phyloP scores from a whole-genome alignment of 2,888 invertebrate species.

The Hoplodrina blanda region DNA sequence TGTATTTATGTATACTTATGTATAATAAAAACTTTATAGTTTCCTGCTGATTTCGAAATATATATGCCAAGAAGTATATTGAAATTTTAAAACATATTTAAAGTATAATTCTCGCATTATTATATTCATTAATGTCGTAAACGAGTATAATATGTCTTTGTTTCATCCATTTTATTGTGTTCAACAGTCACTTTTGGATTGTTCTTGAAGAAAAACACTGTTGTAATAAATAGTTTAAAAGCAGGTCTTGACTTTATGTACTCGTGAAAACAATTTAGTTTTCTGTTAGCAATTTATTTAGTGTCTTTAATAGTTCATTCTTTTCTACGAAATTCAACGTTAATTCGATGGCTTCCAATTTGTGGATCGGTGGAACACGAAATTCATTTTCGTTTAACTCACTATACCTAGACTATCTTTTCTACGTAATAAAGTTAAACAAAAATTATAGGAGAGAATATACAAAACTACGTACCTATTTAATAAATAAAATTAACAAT shows the following conservation, averaged over 20 bases:
- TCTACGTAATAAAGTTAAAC: not conserved
- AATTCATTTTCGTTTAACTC: slow-evolving; percentile 26
- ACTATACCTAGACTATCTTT: not conserved
- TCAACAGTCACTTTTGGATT: slow-evolving; percentile 16
- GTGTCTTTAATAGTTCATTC: slow-evolving; percentile 47
- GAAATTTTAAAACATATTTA: slow-evolving; percentile 48
- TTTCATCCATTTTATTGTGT: slow-evolving; percentile 37
- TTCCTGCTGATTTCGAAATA: slow-evolving; percentile 64
- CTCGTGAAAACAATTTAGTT: slow-evolving; percentile 49
- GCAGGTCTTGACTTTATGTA: slow-evolving; percentile 43
- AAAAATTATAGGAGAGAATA: too few relatives aligned
- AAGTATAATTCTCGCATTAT: slow-evolving; percentile 62
- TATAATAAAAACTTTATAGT: slow-evolving; percentile 63
- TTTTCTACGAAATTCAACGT: slow-evolving; percentile 43
- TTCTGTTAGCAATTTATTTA: slow-evolving; percentile 43
- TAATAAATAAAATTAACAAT: too few relatives aligned
- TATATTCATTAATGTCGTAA: slow-evolving; percentile 48
- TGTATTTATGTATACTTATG: slow-evolving; percentile 54
- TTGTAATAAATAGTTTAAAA: slow-evolving; percentile 30
- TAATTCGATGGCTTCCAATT: slow-evolving; percentile 44
- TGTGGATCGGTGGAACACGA: slow-evolving; percentile 10
- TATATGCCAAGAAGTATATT: slow-evolving; percentile 46
- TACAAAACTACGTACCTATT: too few relatives aligned
- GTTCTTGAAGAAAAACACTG: slow-evolving; percentile 25
- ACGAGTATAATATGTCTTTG: slow-evolving; percentile 56